Evolutionary conservation across 2,888 invertebrate genomes (phyloP).

Genomic region (Melolontha melolontha): DNA sequence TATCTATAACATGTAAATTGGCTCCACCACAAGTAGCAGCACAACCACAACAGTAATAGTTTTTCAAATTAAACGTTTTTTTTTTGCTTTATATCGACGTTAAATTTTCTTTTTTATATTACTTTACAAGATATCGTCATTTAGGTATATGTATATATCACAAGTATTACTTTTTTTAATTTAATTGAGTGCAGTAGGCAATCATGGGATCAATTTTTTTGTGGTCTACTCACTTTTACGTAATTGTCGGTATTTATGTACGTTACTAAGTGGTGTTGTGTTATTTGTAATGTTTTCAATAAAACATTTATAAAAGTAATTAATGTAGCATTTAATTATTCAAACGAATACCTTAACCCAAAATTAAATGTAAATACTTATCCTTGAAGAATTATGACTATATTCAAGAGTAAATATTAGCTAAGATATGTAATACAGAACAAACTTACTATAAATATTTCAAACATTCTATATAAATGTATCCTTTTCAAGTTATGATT

Average conservation of each 20-base stretch:
- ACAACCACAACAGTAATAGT: conserved; percentile 55
- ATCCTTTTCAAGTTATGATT: too few species aligned
- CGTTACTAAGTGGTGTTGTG: conserved; percentile 32
- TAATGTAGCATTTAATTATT: not conserved
- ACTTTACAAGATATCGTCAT: conserved; percentile 5
- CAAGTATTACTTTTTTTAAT: conserved; percentile 7
- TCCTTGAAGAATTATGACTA: too few species aligned
- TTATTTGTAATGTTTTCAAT: conserved; percentile 43
- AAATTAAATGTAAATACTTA: too few species aligned
- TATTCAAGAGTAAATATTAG: too few species aligned
- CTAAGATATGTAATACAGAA: too few species aligned
- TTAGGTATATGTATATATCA: conserved; percentile 12
- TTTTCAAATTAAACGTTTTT: not conserved
- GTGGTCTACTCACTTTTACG: conserved; percentile 7
- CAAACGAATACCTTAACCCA: too few species aligned
- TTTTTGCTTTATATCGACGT: conserved; percentile 7
- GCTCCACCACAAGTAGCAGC: conserved; percentile 74
- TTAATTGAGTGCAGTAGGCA: conserved; percentile 8
- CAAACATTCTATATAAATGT: too few species aligned
- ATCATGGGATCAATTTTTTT: conserved; percentile 9
- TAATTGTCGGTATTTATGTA: conserved; percentile 38
- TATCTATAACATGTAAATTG: conserved; percentile 80
- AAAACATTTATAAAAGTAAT: conserved; percentile 31
- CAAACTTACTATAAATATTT: too few species aligned
- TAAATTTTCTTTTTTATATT: conserved; percentile 1